Conservation (phyloP, 2,888 invertebrate species). For the Brachypalpus laphriformis region DNA sequence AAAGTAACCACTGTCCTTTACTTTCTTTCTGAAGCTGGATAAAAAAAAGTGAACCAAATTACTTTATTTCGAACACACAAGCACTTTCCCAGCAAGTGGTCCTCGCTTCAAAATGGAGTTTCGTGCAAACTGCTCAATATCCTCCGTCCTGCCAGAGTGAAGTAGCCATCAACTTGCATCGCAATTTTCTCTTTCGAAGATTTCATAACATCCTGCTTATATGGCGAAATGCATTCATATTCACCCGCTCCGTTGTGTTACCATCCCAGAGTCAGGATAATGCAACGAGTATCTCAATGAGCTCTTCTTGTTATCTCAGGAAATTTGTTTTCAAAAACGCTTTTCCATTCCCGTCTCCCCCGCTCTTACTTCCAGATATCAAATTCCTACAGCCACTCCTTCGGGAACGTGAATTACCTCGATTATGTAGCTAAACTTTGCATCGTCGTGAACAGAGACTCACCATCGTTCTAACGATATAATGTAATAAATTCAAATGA, state of each 20-base stretch:
- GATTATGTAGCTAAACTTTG: constrained; percentile 51
- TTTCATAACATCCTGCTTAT: not conserved
- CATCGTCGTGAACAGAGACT: not conserved
- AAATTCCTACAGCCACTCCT: constrained; percentile 26
- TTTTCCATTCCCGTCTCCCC: not conserved
- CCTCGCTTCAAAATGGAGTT: not conserved
- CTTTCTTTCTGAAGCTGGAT: not conserved
- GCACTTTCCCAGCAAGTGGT: constrained; percentile 7
- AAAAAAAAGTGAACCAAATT: constrained; percentile 3
- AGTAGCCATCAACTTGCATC: constrained; percentile 14
- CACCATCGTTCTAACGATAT: not conserved
- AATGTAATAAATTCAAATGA: constrained; percentile 48
- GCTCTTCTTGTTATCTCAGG: constrained; percentile 39
- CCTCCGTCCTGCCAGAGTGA: constrained; percentile 1
- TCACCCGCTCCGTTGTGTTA: not conserved
- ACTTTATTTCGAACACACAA: constrained; percentile 20
- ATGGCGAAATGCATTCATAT: not conserved
- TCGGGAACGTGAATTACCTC: constrained; percentile 56
- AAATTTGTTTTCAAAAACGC: constrained; percentile 35
- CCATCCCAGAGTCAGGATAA: not conserved
- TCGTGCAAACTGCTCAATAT: constrained; percentile 19
- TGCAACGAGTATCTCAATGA: constrained; percentile 30
- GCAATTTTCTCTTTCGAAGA: constrained; percentile 1
- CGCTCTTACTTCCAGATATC: constrained; percentile 4
- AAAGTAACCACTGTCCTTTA: not conserved